These are phyloP conservation scores for Alitta virens DNA, from an alignment of 2,888 invertebrate genomes.

Conservation along the genomic window DNA sequence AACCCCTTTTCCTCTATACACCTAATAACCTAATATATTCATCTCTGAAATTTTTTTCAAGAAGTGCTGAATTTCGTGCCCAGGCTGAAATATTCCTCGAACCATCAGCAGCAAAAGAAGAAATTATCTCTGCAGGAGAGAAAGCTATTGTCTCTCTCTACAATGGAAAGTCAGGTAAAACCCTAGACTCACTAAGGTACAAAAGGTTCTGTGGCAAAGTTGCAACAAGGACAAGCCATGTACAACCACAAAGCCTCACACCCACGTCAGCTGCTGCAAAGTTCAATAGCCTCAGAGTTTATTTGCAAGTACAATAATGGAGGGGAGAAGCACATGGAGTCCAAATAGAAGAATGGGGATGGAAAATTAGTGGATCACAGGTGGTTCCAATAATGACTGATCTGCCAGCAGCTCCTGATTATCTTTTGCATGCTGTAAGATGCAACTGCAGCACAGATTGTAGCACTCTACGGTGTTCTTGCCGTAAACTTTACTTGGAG, in stretches of 20 bases:
- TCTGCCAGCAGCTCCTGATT: conserved; percentile 27
- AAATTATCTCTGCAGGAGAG: too few relatives aligned
- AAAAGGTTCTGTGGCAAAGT: conserved; percentile 22
- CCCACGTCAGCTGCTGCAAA: conserved; percentile 32
- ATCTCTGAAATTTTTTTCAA: background rate
- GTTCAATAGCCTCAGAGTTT: conserved; percentile 29
- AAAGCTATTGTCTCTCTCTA: too few relatives aligned
- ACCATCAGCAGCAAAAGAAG: too few relatives aligned
- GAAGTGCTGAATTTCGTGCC: background rate
- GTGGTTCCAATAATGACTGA: conserved; percentile 15
- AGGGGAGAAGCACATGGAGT: conserved; percentile 15
- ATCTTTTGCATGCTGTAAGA: conserved; percentile 25
- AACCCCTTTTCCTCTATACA: too few relatives aligned
- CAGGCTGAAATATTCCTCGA: conserved; percentile 4
- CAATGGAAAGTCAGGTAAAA: too few relatives aligned
- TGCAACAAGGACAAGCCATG: conserved; percentile 15
- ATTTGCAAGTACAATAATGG: conserved; percentile 31
- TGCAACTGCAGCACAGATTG: conserved; percentile 29
- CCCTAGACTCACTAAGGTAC: background rate
- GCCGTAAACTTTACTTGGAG: conserved; percentile 7
- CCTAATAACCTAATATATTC: too few relatives aligned
- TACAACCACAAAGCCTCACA: conserved; percentile 29
- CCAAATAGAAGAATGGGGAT: conserved; percentile 27
- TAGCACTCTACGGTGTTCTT: conserved; percentile 23
- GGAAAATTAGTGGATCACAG: conserved; percentile 17